Base-by-base conservation (phyloP, 2,113 vertebrate species). In the Taurulus bubalis region DNA sequence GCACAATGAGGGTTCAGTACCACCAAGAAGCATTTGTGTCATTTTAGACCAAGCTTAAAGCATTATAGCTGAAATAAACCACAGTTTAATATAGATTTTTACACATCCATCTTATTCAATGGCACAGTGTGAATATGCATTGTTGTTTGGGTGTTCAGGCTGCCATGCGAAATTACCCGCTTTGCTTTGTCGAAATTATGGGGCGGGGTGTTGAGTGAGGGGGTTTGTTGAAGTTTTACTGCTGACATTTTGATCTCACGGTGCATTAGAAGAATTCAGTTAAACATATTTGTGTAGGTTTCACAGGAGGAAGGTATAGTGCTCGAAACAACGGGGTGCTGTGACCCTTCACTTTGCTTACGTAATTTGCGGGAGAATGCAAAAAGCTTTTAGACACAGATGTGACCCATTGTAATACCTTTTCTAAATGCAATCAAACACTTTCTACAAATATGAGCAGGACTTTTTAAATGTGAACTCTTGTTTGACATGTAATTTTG, bases 301-400 rank as follows among this genome's bases (percentile, higher is more conserved):
- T 94, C 85, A 73, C 91, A 84, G 90, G 91, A 93, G 91, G 90
- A 94, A 89, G 91, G 90, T 94, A 91, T 88, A 80, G 87, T 90
- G 90, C 90, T 93, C 80, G 83, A 93, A 94, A 95, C 95, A 95
- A 94, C 91, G 88, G 92, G 93, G 92, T 91, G 88, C 80, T 59
- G 83, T 87, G 93, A 94, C 94, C 92, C 94, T 94, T 95, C 90
- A 88, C 92, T 94, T 92, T 92, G 93, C 94, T 94, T 95, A 94
- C 93, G 94, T 95, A 92, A 95, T 94, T 94, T 92, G 91, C 94
- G 86, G 89, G 91, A 91, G 90, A 94, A 95, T 91, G 91, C 93
- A 92, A 95, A 95, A 95, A 95, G 94, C 95, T 96, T 96, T 96
- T 95, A 95, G 94, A 95, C 94, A 93, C 94, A 94, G 86, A 94